Evolutionary conservation across 2,113 vertebrate genomes (phyloP).

Genomic region (Phylloscopus trochilus): DNA sequence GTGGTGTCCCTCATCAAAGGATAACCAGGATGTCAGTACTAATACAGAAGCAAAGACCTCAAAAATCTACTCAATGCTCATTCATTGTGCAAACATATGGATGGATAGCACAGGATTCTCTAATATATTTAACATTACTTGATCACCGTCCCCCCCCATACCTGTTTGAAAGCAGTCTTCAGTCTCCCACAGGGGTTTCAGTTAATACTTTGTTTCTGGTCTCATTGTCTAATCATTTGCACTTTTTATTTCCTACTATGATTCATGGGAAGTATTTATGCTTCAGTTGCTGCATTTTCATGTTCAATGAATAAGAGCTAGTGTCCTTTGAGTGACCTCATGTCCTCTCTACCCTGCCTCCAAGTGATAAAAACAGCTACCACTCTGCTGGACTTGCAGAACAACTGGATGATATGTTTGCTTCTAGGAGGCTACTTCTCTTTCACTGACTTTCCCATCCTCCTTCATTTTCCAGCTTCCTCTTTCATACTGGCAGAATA

Average conservation of each 20-base stretch:
- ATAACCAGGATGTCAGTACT: not conserved
- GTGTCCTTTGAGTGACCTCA: not conserved
- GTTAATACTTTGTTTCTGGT: not conserved
- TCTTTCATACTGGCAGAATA: not conserved
- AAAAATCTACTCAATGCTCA: not conserved
- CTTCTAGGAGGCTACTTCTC: not conserved
- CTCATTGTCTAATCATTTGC: not conserved
- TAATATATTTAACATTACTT: not conserved
- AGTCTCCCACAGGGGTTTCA: not conserved
- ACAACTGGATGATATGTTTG: not conserved
- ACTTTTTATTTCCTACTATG: not conserved
- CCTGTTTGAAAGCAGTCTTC: not conserved
- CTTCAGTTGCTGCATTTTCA: not conserved
- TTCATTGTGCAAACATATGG: not conserved
- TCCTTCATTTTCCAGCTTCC: not conserved
- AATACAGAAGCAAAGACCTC: not conserved
- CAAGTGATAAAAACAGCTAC: not conserved
- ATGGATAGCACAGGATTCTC: not conserved
- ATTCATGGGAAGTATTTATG: not conserved
- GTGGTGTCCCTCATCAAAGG: not conserved
- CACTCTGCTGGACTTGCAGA: not conserved
- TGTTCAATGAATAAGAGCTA: not conserved
- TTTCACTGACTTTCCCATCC: not conserved
- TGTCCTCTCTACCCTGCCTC: not conserved
- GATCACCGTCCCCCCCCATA: rapidly evolving